Evolutionary conservation across 2,888 invertebrate species (phyloP).

Genomic region (Tiliacea citrago): DNA sequence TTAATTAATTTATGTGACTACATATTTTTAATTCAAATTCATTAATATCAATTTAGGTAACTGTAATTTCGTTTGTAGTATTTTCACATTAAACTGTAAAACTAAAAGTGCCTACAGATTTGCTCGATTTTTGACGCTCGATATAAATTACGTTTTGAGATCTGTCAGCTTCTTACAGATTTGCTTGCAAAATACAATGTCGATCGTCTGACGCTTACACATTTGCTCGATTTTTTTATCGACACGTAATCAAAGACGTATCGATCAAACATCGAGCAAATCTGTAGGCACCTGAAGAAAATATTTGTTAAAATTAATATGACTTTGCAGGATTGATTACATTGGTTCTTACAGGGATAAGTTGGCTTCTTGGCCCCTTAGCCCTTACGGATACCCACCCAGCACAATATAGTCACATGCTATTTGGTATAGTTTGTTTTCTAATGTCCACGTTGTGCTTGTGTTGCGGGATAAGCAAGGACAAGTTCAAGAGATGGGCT

Average conservation of each 20-base stretch:
- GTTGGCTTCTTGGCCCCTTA: slow-evolving; percentile 65
- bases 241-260: too few relatives aligned
- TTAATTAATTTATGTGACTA: background rate
- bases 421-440: slow-evolving; percentile 74
- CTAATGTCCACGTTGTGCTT: slow-evolving; percentile 72
- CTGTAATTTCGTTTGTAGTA: background rate
- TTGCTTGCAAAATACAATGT: background rate
- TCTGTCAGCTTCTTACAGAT: background rate
- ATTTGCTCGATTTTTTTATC: too few relatives aligned
- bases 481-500: slow-evolving; percentile 70
- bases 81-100: background rate
- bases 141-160: background rate
- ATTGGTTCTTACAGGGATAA: slow-evolving; percentile 58
- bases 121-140: background rate
- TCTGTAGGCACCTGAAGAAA: background rate
- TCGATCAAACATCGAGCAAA: background rate
- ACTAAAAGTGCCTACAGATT: background rate
- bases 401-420: slow-evolving; percentile 60
- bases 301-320: background rate
- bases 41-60: background rate
- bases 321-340: slow-evolving; percentile 71
- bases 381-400: slow-evolving; percentile 13
- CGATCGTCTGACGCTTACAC: background rate
- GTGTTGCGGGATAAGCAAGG: slow-evolving; percentile 65
- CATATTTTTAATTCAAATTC: background rate